Evolutionary conservation across 2,113 vertebrate genomes (phyloP).

Genomic region (Brachyhypopomus gauderio): DNA sequence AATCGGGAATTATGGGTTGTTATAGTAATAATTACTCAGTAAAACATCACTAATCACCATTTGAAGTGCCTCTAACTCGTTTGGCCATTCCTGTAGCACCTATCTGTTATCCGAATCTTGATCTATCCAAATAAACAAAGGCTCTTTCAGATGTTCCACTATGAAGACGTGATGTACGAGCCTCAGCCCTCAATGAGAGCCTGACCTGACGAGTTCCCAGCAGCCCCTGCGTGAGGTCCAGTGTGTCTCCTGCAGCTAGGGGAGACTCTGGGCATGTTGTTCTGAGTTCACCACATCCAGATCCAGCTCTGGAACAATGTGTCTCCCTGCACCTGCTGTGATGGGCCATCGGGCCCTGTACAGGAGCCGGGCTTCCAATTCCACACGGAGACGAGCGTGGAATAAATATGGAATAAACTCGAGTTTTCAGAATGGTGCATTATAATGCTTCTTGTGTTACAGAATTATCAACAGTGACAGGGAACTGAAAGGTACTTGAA

Average conservation of each 20-base stretch:
- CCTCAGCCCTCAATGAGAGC: no score
- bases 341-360: slow-evolving; percentile 79
- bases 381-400: background rate
- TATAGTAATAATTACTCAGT: background rate
- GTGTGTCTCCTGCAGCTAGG: slow-evolving; percentile 81
- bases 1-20: slow-evolving; percentile 63
- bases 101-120: slow-evolving; percentile 73
- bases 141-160: no score
- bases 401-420: no score
- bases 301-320: slow-evolving; percentile 81
- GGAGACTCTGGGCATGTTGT: slow-evolving; percentile 76
- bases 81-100: slow-evolving; percentile 80
- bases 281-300: slow-evolving; percentile 79
- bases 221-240: slow-evolving; percentile 79
- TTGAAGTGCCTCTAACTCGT: slow-evolving; percentile 81
- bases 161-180: no score
- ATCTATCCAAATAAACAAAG: no score
- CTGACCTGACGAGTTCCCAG: no score
- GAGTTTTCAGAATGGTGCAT: no score
- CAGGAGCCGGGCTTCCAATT: background rate
- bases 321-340: slow-evolving; percentile 82
- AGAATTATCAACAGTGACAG: no score
- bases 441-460: no score
- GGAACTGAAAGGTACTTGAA: no score
- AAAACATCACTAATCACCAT: slow-evolving; percentile 46